Conservation (phyloP, 2,113 vertebrate species). For the Ursus arctos region DNA sequence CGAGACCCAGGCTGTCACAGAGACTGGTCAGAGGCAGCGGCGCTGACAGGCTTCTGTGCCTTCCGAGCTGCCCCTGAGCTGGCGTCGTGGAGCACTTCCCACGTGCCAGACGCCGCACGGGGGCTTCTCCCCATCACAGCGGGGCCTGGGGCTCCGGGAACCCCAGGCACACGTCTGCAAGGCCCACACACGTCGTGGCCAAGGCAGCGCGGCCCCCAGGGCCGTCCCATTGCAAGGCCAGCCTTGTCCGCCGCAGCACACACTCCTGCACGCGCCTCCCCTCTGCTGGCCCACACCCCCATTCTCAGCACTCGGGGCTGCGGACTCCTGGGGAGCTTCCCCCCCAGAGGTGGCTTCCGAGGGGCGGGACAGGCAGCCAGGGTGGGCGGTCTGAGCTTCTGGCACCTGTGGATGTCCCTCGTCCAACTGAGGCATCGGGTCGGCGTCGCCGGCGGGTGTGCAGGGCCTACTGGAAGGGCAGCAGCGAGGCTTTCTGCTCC, state of each 20-base stretch:
- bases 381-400: not conserved
- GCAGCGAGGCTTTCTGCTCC: not conserved
- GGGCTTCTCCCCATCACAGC: not conserved
- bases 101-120: not conserved
- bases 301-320: accelerated
- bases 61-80: not conserved
- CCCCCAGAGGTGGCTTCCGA: not conserved
- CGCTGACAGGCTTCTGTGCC: not conserved
- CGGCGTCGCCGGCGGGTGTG: not conserved
- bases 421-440: accelerated
- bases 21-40: not conserved
- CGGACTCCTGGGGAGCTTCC: not conserved
- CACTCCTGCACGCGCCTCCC: not conserved
- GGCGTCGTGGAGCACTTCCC: accelerated
- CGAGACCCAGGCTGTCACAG: not conserved
- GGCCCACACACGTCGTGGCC: not conserved
- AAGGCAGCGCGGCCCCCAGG: not conserved
- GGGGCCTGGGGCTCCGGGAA: not conserved
- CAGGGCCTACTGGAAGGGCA: not conserved
- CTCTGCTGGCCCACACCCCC: no score
- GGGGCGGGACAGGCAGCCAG: not conserved
- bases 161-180: accelerated
- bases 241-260: not conserved
- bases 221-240: not conserved
- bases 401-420: accelerated